These are phyloP conservation scores for Camelus bactrianus DNA, from an alignment of 2,113 vertebrate species.

Conservation along the genomic window DNA sequence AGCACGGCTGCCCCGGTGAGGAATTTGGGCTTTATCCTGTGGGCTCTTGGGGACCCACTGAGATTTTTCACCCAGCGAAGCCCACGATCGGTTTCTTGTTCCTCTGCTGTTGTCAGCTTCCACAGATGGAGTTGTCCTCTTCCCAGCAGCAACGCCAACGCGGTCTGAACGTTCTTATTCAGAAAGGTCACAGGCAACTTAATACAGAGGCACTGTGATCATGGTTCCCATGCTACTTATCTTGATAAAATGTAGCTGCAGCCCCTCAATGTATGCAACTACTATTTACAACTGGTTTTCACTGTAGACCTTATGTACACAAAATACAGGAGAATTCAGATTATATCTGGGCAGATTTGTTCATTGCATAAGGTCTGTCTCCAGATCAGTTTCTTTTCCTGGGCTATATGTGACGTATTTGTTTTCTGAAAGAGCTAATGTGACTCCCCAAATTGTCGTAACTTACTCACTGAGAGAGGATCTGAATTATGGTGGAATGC, in stretches of 20 bases:
- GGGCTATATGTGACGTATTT: not conserved
- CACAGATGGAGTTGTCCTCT: not conserved
- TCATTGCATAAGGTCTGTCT: not conserved
- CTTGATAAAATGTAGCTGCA: not conserved
- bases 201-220: not conserved
- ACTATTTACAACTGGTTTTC: not conserved
- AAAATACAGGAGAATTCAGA: not conserved
- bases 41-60: not conserved
- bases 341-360: not conserved
- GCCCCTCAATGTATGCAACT: not conserved
- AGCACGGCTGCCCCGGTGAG: not conserved
- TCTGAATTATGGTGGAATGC: not conserved
- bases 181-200: not conserved
- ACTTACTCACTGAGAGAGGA: conserved; percentile 29
- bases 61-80: not conserved
- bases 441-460: not conserved
- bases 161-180: not conserved
- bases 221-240: not conserved
- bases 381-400: not conserved
- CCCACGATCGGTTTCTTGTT: not conserved
- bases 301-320: not conserved
- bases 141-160: not conserved
- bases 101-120: no score
- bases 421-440: conserved; percentile 41
- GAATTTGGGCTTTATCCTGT: not conserved